Evolutionary conservation across 2,113 vertebrate species (phyloP), one percentile per base, ranked within the genome.

Genomic region (Delphinus delphis): DNA sequence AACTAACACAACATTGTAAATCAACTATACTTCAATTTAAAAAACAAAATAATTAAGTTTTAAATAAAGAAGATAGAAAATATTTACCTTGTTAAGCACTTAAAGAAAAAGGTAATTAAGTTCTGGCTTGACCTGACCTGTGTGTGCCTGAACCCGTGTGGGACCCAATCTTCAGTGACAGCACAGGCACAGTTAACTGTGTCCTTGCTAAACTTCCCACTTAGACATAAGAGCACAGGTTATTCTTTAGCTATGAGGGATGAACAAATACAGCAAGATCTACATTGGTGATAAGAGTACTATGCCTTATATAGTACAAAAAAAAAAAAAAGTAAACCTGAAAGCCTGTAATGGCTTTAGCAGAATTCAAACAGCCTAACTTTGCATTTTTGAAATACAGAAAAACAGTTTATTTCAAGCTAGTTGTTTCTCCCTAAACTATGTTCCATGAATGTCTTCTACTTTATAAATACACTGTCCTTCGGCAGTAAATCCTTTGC

Each of bases 351-450:
- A 87, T 62, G 73, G 60, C 41, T 80, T 93, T 41, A 89, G 50
- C 50, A 95, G 33, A 89, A 88, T 89, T 50, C 33, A 0, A 76
- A 70, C 28, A 95, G 70, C 20, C 53, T 77, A 87, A 83, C 7
- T 95, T 73, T 86, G 33, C 36, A 86, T 95, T 95, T 92, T 88
- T 94, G 47, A 91, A 94, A 84, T 71, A 82, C 31, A 80, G 68
- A 87, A 93, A 94, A 90, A 60, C 21, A 65, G 47, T 95, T 85
- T 95, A 92, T 94, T 94, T 95, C 47, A 97, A 93, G 86, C 23
- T 71, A 94, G 23, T 71, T 82, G 36, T 86, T 93, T 94, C 87
- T 17, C 60, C 38, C 36, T 81, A 58, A 80, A 90, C 58, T 68
- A 28, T 80, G 63, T 50, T 91, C 26, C 58, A 26, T 36, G 23